These are phyloP conservation scores for Morinoia aosen DNA, from an alignment of 2,888 invertebrate genomes.

Conservation along the genomic window DNA sequence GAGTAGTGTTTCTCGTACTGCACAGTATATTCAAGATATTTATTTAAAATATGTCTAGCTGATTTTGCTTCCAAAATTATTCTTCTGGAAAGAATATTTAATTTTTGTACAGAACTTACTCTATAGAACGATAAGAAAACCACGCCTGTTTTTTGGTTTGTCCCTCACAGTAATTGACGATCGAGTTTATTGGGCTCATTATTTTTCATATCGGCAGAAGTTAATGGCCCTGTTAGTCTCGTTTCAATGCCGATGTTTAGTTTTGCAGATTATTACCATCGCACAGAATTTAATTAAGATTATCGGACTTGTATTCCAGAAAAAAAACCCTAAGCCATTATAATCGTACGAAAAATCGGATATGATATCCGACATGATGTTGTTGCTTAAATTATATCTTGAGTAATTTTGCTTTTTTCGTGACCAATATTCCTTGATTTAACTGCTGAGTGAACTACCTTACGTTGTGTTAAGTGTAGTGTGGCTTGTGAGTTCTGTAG, in stretches of 20 bases:
- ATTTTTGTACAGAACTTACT: neutral
- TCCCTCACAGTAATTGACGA: neutral
- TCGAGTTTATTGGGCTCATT: neutral
- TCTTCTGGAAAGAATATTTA: neutral
- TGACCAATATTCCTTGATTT: neutral
- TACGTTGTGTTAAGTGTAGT: too few relatives aligned
- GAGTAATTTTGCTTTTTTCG: neutral
- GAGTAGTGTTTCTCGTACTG: neutral
- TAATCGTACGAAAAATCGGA: neutral
- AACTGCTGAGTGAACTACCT: too few relatives aligned
- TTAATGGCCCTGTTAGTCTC: neutral
- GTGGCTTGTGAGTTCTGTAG: too few relatives aligned
- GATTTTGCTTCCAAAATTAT: neutral
- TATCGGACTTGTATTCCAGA: neutral
- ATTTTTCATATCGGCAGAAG: neutral
- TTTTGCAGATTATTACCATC: neutral
- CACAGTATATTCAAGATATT: neutral
- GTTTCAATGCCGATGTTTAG: neutral
- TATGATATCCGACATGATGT: neutral
- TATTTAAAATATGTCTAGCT: neutral
- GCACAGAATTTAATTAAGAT: neutral
- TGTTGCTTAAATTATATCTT: neutral
- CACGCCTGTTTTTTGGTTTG: neutral
- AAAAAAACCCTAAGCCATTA: neutral
- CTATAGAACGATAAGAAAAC: neutral